A percentile compares a stretch with the other conserved stretches of the same genome.
These are phyloP conservation scores for Nibea albiflora DNA, from an alignment of 2,113 vertebrate species.

Conservation along the genomic window DNA sequence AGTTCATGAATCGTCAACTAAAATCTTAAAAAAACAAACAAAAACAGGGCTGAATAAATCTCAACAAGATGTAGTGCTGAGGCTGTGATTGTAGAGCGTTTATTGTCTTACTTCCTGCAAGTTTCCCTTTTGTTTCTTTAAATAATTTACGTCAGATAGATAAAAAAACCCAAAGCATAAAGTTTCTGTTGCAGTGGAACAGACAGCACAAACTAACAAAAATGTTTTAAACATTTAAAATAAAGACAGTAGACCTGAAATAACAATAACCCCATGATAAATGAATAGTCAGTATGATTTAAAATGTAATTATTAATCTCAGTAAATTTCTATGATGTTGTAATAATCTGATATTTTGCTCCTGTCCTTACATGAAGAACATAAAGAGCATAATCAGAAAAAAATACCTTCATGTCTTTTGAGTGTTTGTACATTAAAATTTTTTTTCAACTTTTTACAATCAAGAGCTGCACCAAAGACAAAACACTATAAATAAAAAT, in stretches of 20 bases:
- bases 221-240: background rate
- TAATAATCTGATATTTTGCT: slow-evolving; percentile 8
- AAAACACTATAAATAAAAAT: background rate
- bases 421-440: background rate
- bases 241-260: background rate
- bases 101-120: background rate
- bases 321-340: background rate
- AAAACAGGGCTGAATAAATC: slow-evolving; percentile 12
- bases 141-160: background rate
- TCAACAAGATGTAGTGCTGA: background rate
- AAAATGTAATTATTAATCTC: background rate
- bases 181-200: too few relatives aligned
- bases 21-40: background rate
- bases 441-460: background rate
- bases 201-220: background rate
- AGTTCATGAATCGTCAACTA: background rate
- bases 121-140: background rate
- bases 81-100: background rate
- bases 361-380: background rate
- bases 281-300: background rate
- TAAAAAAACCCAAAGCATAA: too few relatives aligned
- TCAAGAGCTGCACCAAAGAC: background rate
- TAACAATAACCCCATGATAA: background rate
- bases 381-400: background rate
- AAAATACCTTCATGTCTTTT: slow-evolving; percentile 14